A percentile compares a stretch with the other conserved stretches of the same genome.
Conservation (phyloP, 2,888 invertebrate species). For the Prosopocoilus inquinatus region DNA sequence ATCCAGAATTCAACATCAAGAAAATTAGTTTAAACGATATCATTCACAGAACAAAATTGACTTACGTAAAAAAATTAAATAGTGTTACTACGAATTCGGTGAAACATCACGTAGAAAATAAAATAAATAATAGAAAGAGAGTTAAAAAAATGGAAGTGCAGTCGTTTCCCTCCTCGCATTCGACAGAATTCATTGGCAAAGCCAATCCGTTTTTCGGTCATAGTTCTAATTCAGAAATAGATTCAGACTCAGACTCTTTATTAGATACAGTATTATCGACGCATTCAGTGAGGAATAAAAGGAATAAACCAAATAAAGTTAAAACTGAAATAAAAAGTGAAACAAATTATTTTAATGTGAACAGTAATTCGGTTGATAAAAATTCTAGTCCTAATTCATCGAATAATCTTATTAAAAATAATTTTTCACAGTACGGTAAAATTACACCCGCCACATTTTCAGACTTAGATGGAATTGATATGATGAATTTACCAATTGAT, state of each 20-base stretch:
- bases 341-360: constrained; percentile 15
- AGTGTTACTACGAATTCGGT: constrained; percentile 25
- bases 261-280: constrained; percentile 26
- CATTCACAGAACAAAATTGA: constrained; percentile 52
- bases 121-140: constrained; percentile 33
- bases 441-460: constrained; percentile 50
- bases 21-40: constrained; percentile 75
- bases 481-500: constrained; percentile 77
- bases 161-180: constrained; percentile 11
- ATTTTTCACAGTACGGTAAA: constrained; percentile 14
- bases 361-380: constrained; percentile 14
- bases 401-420: constrained; percentile 15
- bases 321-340: constrained; percentile 18
- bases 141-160: constrained; percentile 33
- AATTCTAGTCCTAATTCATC: constrained; percentile 17
- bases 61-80: constrained; percentile 45
- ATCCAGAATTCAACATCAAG: constrained; percentile 73
- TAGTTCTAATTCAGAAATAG: constrained; percentile 43
- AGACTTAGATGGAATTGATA: constrained; percentile 64
- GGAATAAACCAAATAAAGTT: constrained; percentile 17
- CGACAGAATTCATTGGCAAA: constrained; percentile 26
- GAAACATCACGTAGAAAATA: constrained; percentile 36
- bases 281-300: constrained; percentile 16
- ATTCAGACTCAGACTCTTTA: constrained; percentile 42
- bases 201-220: constrained; percentile 29